These are phyloP conservation scores for Toxostoma redivivum DNA, from an alignment of 2,113 vertebrate species.

Conservation along the genomic window DNA sequence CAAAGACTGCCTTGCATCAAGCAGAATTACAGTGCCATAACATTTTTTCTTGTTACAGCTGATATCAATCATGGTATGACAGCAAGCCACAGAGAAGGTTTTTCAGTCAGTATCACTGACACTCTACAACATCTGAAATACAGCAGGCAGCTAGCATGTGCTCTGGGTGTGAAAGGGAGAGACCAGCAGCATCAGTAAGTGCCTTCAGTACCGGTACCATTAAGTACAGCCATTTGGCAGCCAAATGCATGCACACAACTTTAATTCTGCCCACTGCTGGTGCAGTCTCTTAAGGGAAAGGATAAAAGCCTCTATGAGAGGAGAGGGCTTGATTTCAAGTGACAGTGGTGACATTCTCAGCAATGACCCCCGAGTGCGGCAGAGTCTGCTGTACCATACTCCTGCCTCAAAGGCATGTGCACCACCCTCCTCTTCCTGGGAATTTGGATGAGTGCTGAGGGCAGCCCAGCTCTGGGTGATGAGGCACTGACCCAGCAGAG, in stretches of 20 bases:
- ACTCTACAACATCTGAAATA: conserved; percentile 39
- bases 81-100: conserved; percentile 52
- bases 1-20: conserved; percentile 72
- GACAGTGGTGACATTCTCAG: conserved; percentile 11
- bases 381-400: background rate
- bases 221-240: background rate
- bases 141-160: background rate
- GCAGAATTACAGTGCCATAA: conserved; percentile 71
- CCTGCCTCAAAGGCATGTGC: background rate
- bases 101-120: conserved; percentile 48
- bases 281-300: background rate
- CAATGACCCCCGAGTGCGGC: background rate
- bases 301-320: background rate
- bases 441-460: background rate
- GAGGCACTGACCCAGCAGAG: fast-evolving
- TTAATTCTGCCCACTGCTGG: background rate
- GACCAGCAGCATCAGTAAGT: background rate
- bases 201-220: background rate
- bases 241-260: background rate
- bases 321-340: conserved; percentile 26
- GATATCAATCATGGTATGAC: conserved; percentile 70
- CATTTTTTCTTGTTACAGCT: conserved; percentile 73
- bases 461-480: background rate
- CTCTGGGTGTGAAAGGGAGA: conserved; percentile 19
- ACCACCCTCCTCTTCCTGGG: background rate